A percentile compares a stretch with the other conserved stretches of the same genome.
phyloP scores from a whole-genome alignment of 2,888 invertebrate species.

The Drosophila mercatorum region DNA sequence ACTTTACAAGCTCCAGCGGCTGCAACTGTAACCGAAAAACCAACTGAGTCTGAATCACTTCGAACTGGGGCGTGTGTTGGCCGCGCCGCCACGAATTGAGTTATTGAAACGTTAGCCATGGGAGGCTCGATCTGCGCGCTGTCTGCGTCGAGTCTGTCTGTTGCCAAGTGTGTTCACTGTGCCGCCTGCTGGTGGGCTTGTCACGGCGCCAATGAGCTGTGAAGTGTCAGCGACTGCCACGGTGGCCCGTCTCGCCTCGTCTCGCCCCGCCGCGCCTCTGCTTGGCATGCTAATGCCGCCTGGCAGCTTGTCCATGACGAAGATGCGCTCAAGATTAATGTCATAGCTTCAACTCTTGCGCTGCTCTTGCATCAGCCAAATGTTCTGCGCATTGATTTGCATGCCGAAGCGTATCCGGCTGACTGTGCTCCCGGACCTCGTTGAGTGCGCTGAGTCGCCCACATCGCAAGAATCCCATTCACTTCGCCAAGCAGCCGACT shows the following conservation, averaged over 20 bases:
- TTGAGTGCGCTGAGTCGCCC: slow-evolving; percentile 13
- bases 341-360: slow-evolving; percentile 23
- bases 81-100: slow-evolving; percentile 43
- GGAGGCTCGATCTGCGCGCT: slow-evolving; percentile 8
- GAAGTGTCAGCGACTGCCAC: slow-evolving; percentile 46
- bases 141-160: slow-evolving; percentile 52
- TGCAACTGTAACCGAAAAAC: slow-evolving; percentile 29
- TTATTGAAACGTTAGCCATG: slow-evolving; percentile 23
- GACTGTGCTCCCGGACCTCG: slow-evolving; percentile 68
- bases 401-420: slow-evolving; percentile 74
- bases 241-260: slow-evolving; percentile 24
- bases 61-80: slow-evolving; percentile 33
- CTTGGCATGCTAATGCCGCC: slow-evolving; percentile 30
- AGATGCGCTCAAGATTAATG: slow-evolving; percentile 45
- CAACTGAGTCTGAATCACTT: slow-evolving; percentile 45
- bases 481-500: slow-evolving; percentile 40
- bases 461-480: slow-evolving; percentile 40
- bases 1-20: slow-evolving; percentile 29
- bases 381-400: slow-evolving; percentile 57
- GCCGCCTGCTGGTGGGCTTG: slow-evolving; percentile 64
- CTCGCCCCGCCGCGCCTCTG: slow-evolving; percentile 9
- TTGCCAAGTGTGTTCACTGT: slow-evolving; percentile 7
- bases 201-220: slow-evolving; percentile 65
- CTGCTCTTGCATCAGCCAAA: slow-evolving; percentile 64
- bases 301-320: slow-evolving; percentile 16